phyloP scores from a whole-genome alignment of 2,888 invertebrate genomes.

The Ariolimax columbianus region DNA sequence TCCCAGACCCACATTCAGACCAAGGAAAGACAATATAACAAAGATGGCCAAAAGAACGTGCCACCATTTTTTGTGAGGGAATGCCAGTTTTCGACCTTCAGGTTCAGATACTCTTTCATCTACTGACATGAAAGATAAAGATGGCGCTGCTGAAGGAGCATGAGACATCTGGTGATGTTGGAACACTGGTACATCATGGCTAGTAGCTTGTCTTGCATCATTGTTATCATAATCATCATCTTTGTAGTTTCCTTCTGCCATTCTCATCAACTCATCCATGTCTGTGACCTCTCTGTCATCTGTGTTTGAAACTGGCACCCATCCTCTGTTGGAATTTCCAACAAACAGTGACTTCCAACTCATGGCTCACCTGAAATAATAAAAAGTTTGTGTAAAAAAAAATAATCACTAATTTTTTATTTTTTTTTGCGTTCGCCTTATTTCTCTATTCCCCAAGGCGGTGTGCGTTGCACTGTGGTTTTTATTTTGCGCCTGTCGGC shows the following conservation, averaged over 20 bases:
- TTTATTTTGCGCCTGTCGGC: neutral
- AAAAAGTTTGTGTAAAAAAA: neutral
- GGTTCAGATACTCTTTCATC: neutral
- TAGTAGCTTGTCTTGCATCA: neutral
- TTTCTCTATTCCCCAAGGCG: too few relatives aligned
- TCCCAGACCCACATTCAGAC: conserved; percentile 60
- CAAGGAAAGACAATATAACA: conserved; percentile 52
- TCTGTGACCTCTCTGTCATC: conserved; percentile 33
- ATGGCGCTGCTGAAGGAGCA: conserved; percentile 10
- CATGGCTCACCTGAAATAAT: conserved; percentile 21
- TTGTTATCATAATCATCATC: conserved; percentile 1
- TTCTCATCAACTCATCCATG: conserved; percentile 49
- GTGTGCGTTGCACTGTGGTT: too few relatives aligned
- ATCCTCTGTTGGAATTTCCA: neutral
- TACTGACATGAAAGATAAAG: neutral
- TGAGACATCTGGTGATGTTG: neutral
- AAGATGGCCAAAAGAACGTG: conserved; percentile 59
- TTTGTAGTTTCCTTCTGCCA: conserved; percentile 35
- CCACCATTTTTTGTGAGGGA: conserved; percentile 28
- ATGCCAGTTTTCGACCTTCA: conserved; percentile 18
- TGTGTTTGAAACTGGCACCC: conserved; percentile 38
- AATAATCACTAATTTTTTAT: neutral
- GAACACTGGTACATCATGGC: conserved; percentile 35
- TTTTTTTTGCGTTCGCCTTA: too few relatives aligned
- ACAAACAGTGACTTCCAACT: conserved; percentile 12